Percentiles rank a stretch among this genome's conserved stretches.
phyloP scores from a whole-genome alignment of 2,797 vertebrate genomes.

The Acridotheres tristis region DNA sequence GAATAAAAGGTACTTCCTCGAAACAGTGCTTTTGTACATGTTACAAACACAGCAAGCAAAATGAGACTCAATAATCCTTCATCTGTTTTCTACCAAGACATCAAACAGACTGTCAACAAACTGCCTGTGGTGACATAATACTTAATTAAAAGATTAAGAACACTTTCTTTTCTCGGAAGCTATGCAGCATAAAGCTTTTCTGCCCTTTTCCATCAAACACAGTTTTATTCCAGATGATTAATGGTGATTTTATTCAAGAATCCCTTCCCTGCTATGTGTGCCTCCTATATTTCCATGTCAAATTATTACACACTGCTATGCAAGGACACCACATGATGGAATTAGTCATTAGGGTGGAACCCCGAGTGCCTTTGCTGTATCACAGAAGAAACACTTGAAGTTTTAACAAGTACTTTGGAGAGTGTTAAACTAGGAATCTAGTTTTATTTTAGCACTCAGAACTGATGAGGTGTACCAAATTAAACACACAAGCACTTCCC shows the following conservation, averaged over 20 bases:
- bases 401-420: not conserved
- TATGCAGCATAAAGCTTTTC: not conserved
- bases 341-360: conserved; percentile 17
- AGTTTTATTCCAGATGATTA: not conserved
- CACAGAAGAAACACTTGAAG: not conserved
- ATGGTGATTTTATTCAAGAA: not conserved
- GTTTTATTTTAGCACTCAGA: not conserved
- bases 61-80: not conserved
- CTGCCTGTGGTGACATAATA: not conserved
- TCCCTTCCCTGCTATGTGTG: not conserved
- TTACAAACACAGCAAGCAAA: not conserved
- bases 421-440: not conserved
- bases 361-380: not conserved
- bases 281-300: not conserved
- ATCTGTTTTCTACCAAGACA: not conserved
- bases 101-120: not conserved
- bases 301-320: not conserved
- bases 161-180: not conserved
- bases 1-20: not conserved
- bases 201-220: not conserved
- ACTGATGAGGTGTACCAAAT: not conserved
- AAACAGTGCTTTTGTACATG: not conserved
- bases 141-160: conserved; percentile 1
- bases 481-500: not conserved
- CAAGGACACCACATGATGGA: not conserved